These are phyloP conservation scores for Athalia rosae DNA, from an alignment of 2,888 invertebrate species.

Conservation along the genomic window DNA sequence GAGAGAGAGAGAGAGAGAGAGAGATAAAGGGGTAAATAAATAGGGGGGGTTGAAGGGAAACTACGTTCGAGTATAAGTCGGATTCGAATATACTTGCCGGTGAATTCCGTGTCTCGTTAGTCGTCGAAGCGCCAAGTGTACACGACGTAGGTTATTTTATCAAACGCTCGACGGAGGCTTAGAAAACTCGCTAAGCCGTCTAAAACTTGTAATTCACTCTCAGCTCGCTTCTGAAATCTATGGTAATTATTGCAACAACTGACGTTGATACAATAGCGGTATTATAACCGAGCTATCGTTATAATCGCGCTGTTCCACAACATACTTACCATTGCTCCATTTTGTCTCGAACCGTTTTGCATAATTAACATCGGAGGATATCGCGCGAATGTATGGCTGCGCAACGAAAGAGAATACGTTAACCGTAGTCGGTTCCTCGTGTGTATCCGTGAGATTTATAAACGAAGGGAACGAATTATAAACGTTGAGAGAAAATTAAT, in stretches of 20 bases:
- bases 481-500: too few species aligned
- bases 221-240: background rate
- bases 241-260: slow-evolving; percentile 19
- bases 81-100: slow-evolving; percentile 37
- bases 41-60: slow-evolving; percentile 5
- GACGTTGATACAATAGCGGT: slow-evolving; percentile 10
- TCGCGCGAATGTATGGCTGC: too few species aligned
- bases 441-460: too few species aligned
- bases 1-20: slow-evolving; percentile 15
- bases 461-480: too few species aligned
- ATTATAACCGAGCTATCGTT: background rate
- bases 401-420: too few species aligned
- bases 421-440: too few species aligned
- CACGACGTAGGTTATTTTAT: background rate
- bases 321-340: too few species aligned
- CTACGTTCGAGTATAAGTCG: slow-evolving; percentile 24
- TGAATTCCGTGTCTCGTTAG: slow-evolving; percentile 33
- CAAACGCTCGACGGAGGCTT: slow-evolving; percentile 17
- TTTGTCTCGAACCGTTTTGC: too few species aligned
- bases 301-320: too few species aligned
- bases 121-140: slow-evolving; percentile 6
- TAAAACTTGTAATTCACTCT: slow-evolving; percentile 27
- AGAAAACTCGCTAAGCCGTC: slow-evolving; percentile 33
- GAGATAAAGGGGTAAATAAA: background rate
- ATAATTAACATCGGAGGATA: too few species aligned